These are phyloP conservation scores for Cuniculus paca DNA, from an alignment of 2,797 vertebrate species.

Conservation along the genomic window DNA sequence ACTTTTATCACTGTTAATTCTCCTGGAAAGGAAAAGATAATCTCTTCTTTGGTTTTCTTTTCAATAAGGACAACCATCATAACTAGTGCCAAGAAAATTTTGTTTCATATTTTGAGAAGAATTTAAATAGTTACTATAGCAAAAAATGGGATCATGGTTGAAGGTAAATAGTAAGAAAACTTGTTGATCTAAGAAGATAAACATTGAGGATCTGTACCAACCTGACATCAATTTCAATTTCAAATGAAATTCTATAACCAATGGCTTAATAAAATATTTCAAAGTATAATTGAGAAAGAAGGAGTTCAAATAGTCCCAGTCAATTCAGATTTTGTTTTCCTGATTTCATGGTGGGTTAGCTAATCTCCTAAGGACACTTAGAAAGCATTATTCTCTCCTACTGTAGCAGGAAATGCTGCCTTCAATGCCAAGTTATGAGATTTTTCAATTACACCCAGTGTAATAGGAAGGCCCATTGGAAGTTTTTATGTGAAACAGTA, in stretches of 20 bases:
- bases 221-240: not conserved
- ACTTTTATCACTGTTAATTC: constrained; percentile 61
- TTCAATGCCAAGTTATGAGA: not conserved
- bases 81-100: constrained; percentile 35
- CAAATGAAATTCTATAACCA: constrained; percentile 56
- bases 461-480: not conserved
- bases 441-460: not conserved
- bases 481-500: not conserved
- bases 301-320: not conserved
- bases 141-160: constrained; percentile 4
- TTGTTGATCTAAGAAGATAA: constrained; percentile 21
- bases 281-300: not conserved
- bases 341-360: constrained; percentile 26
- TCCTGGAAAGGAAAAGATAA: constrained; percentile 60
- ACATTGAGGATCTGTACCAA: constrained; percentile 5
- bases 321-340: constrained; percentile 36
- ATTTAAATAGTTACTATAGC: constrained; percentile 59
- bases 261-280: constrained; percentile 55
- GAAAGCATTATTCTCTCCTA: constrained; percentile 28
- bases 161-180: constrained; percentile 4
- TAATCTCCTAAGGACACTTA: constrained; percentile 52
- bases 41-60: constrained; percentile 57
- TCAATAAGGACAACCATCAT: constrained; percentile 17
- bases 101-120: constrained; percentile 48
- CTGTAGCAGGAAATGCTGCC: constrained; percentile 21